Evolutionary conservation across 2,113 vertebrate species (phyloP).

Genomic region (Ondatra zibethicus): DNA sequence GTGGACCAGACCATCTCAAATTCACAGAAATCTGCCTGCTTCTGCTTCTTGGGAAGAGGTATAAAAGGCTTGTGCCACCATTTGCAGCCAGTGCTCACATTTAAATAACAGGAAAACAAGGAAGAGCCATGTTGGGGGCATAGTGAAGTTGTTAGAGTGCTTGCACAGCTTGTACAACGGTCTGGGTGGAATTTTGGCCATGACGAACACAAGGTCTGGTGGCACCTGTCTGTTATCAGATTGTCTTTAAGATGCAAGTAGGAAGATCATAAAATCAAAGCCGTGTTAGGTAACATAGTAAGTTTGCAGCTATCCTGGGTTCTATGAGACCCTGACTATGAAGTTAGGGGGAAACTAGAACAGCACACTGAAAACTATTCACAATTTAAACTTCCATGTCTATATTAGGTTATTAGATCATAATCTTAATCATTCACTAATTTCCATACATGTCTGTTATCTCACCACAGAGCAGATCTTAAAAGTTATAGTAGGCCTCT

Average conservation of each 20-base stretch:
- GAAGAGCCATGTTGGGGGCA: background rate
- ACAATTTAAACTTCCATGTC: conserved; percentile 20
- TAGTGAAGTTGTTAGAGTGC: background rate
- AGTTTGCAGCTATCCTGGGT: background rate
- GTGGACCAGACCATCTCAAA: background rate
- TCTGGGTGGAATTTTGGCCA: background rate
- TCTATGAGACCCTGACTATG: background rate
- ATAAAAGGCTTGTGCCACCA: background rate
- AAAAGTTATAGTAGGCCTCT: background rate
- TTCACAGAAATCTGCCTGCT: background rate
- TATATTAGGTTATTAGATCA: background rate
- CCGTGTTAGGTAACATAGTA: background rate
- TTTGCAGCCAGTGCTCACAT: background rate
- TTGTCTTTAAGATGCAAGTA: background rate
- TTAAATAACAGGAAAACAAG: conserved; percentile 18
- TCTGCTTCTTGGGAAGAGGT: background rate
- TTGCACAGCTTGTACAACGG: background rate
- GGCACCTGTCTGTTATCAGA: background rate
- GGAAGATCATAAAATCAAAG: background rate
- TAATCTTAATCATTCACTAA: background rate
- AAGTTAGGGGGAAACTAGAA: background rate
- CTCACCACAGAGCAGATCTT: background rate
- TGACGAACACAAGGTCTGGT: background rate
- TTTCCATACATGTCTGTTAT: background rate
- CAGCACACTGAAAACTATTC: background rate